A percentile compares a stretch with the other conserved stretches of the same genome.
Evolutionary conservation across 2,888 invertebrate species (phyloP).

Genomic region (Tryphoninae sp.): DNA sequence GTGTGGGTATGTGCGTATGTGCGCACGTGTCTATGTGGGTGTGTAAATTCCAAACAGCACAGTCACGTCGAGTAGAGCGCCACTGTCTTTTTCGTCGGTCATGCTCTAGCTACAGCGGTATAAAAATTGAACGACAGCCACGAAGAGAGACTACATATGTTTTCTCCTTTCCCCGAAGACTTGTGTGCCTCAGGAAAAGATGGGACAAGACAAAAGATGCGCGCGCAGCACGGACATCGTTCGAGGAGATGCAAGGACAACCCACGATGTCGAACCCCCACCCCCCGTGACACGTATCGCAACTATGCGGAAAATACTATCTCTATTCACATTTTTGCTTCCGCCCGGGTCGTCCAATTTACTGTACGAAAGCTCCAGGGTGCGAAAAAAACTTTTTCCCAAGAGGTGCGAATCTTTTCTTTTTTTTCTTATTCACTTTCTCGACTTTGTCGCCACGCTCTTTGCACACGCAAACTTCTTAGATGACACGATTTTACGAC

Average conservation of each 20-base stretch:
- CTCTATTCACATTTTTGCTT: neutral
- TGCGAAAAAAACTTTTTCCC: constrained; percentile 18
- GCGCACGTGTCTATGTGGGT: neutral
- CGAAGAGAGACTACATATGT: neutral
- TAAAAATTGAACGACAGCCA: neutral
- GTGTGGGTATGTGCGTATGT: neutral
- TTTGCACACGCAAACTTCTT: neutral
- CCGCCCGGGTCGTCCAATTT: neutral
- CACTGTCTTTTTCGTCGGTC: neutral
- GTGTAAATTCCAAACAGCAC: neutral
- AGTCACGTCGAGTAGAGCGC: too few relatives aligned
- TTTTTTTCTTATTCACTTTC: neutral
- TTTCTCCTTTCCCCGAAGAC: neutral
- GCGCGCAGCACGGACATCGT: neutral
- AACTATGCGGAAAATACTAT: neutral
- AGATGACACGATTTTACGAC: neutral
- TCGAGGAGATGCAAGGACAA: neutral
- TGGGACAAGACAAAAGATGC: neutral
- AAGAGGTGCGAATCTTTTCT: neutral
- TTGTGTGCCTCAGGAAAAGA: neutral
- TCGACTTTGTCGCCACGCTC: neutral
- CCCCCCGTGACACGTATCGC: too few relatives aligned
- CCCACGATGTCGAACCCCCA: too few relatives aligned
- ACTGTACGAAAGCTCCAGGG: neutral
- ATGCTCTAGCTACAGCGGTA: neutral